phyloP scores from a whole-genome alignment of 2,888 invertebrate genomes.

The Netelia fuscicornis region DNA sequence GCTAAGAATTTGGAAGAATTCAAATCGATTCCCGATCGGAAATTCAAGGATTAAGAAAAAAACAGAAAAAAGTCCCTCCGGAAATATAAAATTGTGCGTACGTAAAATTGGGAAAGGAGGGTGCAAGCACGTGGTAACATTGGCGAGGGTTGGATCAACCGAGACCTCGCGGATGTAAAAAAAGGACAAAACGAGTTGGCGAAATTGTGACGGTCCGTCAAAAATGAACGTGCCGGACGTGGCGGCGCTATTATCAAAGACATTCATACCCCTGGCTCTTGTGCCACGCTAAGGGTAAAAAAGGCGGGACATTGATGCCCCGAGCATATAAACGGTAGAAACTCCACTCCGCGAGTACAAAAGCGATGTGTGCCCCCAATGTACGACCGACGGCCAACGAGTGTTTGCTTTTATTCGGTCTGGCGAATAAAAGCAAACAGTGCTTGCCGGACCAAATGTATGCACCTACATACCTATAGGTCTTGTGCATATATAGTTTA shows the following conservation, averaged over 20 bases:
- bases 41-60: too few relatives aligned
- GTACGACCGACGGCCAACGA: constrained; percentile 37
- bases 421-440: constrained; percentile 51
- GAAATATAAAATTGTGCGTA: background rate
- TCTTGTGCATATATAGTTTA: constrained; percentile 14
- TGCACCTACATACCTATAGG: background rate
- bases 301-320: constrained; percentile 13
- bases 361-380: constrained; percentile 41
- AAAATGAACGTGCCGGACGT: constrained; percentile 75
- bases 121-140: too few relatives aligned
- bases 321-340: background rate
- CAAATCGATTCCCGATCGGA: too few relatives aligned
- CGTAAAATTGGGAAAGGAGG: too few relatives aligned
- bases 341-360: constrained; percentile 17
- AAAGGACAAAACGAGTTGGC: constrained; percentile 16
- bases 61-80: too few relatives aligned
- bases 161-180: constrained; percentile 3
- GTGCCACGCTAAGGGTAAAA: constrained; percentile 26
- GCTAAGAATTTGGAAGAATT: too few relatives aligned
- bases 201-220: constrained; percentile 77
- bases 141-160: background rate
- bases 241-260: constrained; percentile 43
- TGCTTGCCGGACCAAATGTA: constrained; percentile 22
- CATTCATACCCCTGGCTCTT: constrained; percentile 33
- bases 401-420: constrained; percentile 57